Evolutionary conservation across 2,113 vertebrate species (phyloP).

Genomic region (Picathartes gymnocephalus): DNA sequence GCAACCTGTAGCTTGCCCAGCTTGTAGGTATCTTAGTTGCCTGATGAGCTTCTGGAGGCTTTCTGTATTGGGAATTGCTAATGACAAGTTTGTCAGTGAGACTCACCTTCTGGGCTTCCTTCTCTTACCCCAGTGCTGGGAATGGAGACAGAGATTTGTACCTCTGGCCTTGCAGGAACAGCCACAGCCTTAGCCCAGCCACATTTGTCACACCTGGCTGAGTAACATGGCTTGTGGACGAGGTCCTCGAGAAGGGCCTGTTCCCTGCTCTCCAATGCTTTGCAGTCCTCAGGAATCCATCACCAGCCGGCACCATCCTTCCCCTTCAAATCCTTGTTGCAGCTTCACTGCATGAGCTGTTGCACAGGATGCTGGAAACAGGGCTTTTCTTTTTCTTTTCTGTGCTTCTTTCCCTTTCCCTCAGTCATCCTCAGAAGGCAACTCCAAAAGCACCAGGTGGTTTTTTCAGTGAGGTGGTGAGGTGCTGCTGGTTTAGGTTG

Average conservation of each 20-base stretch:
- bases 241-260: not conserved
- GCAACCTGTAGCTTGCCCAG: not conserved
- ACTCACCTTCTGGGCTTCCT: not conserved
- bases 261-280: not conserved
- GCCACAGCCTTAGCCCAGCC: not conserved
- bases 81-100: not conserved
- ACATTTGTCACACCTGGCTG: not conserved
- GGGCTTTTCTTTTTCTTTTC: not conserved
- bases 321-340: not conserved
- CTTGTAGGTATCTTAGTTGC: not conserved
- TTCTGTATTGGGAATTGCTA: not conserved
- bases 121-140: not conserved
- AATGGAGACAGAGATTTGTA: not conserved
- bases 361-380: not conserved
- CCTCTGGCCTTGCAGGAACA: not conserved
- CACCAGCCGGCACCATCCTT: rapidly evolving
- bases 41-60: not conserved
- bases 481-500: not conserved
- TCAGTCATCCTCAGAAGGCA: not conserved
- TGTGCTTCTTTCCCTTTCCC: not conserved
- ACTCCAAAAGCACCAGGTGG: not conserved
- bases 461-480: not conserved
- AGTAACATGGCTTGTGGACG: not conserved
- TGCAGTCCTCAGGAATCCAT: not conserved
- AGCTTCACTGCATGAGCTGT: not conserved